A percentile compares a stretch with the other conserved stretches of the same genome.
Evolutionary conservation across 30 jellyfish, hydroid and myxozoan species (phyloP).

Genomic region (Turritopsis rubra): DNA sequence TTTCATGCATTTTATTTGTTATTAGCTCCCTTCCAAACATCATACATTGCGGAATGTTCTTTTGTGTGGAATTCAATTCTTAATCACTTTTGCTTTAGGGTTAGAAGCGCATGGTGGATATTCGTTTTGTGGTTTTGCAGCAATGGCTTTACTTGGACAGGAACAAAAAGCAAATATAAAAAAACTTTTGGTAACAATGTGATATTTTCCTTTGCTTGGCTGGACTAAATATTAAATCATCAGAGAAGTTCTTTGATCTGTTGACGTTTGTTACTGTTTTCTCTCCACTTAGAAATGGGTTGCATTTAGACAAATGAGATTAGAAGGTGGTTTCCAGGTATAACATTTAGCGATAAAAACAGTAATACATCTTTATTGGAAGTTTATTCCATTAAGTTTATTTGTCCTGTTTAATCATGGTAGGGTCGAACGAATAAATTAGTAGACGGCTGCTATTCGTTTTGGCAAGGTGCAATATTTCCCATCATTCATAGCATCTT

Average conservation of each 20-base stretch:
- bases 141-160: slow-evolving; percentile 83
- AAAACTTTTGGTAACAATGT: slow-evolving; percentile 50
- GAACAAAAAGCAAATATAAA: slow-evolving; percentile 61
- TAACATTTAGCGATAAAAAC: not conserved
- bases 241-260: not conserved
- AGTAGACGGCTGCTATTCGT: slow-evolving; percentile 95
- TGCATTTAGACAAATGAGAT: slow-evolving; percentile 81
- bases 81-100: slow-evolving; percentile 56
- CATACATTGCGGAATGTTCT: too few species aligned
- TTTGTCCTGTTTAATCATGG: too few species aligned
- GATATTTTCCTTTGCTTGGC: not conserved
- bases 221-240: not conserved
- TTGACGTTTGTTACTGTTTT: not conserved
- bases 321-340: slow-evolving; percentile 99
- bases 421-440: slow-evolving; percentile 89
- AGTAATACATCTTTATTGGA: not conserved
- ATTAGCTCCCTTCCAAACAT: too few species aligned
- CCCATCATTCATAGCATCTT: slow-evolving; percentile 84
- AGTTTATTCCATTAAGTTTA: not conserved
- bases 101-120: slow-evolving; percentile 98
- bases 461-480: slow-evolving; percentile 95
- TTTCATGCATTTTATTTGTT: too few species aligned
- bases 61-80: too few species aligned
- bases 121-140: slow-evolving; percentile 93
- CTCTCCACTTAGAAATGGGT: slow-evolving; percentile 61